Percentiles rank a stretch among this genome's conserved stretches.
These are phyloP conservation scores for Sakesphorus luctuosus DNA, from an alignment of 2,113 vertebrate genomes.

Conservation along the genomic window DNA sequence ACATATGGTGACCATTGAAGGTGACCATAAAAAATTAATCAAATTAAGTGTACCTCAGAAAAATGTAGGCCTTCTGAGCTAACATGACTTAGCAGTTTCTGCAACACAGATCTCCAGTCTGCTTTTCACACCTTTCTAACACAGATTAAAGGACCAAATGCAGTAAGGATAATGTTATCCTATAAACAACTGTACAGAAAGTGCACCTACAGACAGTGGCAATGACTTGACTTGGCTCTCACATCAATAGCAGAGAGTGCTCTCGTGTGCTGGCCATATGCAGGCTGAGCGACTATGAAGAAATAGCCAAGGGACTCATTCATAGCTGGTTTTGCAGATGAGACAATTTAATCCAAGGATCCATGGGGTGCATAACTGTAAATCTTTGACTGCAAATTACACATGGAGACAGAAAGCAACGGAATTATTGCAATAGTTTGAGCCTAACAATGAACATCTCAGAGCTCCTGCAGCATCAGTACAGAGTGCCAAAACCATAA, in stretches of 20 bases:
- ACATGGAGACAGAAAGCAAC: constrained; percentile 57
- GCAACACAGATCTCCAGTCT: background rate
- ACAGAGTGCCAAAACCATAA: constrained; percentile 60
- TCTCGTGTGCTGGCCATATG: background rate
- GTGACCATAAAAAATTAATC: background rate
- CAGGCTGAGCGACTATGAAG: background rate
- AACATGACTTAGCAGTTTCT: background rate
- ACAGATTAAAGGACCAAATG: background rate
- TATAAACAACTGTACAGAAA: background rate
- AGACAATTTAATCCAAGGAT: constrained; percentile 71
- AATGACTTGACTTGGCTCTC: background rate
- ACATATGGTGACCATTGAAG: background rate
- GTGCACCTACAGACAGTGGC: background rate
- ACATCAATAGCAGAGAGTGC: background rate
- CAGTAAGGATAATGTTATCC: background rate
- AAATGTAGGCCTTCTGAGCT: background rate
- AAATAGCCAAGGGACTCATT: constrained; percentile 51
- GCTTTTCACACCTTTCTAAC: background rate
- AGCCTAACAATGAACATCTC: constrained; percentile 54
- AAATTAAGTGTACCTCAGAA: background rate
- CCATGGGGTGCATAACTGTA: constrained; percentile 61
- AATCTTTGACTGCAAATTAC: constrained; percentile 70
- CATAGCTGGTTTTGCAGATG: constrained; percentile 63
- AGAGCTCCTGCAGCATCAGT: constrained; percentile 22
- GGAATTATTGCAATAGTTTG: constrained; percentile 63